Base-by-base conservation (phyloP, 2,888 invertebrate genomes). In the Brassicogethes aeneus region DNA sequence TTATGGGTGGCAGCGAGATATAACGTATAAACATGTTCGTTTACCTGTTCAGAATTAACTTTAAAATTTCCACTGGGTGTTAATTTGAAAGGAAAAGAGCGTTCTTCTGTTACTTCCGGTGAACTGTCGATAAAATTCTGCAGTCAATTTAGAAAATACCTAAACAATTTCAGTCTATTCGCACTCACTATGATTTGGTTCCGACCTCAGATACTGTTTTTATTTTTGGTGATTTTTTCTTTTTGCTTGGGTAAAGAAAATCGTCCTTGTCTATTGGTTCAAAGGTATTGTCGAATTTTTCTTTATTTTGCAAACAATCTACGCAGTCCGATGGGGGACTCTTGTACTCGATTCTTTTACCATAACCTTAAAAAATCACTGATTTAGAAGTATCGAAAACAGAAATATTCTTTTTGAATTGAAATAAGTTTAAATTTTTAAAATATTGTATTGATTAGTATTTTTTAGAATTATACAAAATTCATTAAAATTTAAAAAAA, bases 1-100 rank as follows among this genome's bases (percentile, higher is more conserved):
- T n/a, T n/a, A n/a, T n/a, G n/a, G n/a, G n/a, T n/a, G n/a, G n/a
- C n/a, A n/a, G n/a, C n/a, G n/a, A n/a, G n/a, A n/a, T n/a, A n/a
- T n/a, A n/a, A n/a, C n/a, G n/a, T n/a, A n/a, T n/a, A n/a, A n/a
- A n/a, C n/a, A n/a, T n/a, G n/a, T n/a, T n/a, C n/a, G n/a, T n/a
- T 45, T 50, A 80, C 81, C 73, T 82, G 81, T 64, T 80, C 77
- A 2, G 81, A 79, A 41, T 77, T 71, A 43, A 82, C 75, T 70
- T 82, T 82, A 39, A 82, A 66, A 60, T 82, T 78, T 49, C 81
- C 82, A 61, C 82, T 82, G 1, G 81, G 78, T 1, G 82, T 82
- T 2, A 73, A 61, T 58, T 76, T 76, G 55, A 82, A 82, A 2
- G 82, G 82, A 60, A 82, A 82, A n/a, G 66, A 48, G 36, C 52